A percentile compares a stretch with the other conserved stretches of the same genome.
Evolutionary conservation across 1,140 invertebrate species (phyloP).

Genomic region (Apis dorsata): DNA sequence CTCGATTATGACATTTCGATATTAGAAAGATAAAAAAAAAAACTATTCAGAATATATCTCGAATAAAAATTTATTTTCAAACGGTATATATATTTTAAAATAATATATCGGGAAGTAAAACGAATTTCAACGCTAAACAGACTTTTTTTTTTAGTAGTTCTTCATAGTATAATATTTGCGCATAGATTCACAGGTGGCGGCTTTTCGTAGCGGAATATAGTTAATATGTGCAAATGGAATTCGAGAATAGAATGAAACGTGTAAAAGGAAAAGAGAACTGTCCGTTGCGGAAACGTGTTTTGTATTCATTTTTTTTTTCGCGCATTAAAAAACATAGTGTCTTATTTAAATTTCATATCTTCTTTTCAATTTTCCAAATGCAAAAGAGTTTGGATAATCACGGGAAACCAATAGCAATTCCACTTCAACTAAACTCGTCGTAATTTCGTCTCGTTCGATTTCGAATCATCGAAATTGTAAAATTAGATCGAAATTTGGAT

Average conservation of each 20-base stretch:
- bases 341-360: background rate
- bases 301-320: background rate
- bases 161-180: too few species aligned
- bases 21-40: too few species aligned
- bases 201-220: too few species aligned
- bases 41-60: too few species aligned
- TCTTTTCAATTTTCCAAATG: background rate
- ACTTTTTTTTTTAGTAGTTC: too few species aligned
- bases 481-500: background rate
- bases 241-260: background rate
- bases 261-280: background rate
- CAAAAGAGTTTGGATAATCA: background rate
- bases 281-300: background rate
- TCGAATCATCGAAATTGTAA: background rate
- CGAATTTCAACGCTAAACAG: too few species aligned
- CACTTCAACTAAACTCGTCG: background rate
- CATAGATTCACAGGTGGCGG: background rate
- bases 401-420: background rate
- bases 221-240: conserved; percentile 20
- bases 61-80: too few species aligned
- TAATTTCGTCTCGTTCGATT: background rate
- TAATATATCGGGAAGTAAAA: too few species aligned
- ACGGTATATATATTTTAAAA: too few species aligned
- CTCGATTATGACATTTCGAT: too few species aligned
- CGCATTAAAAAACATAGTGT: background rate